A percentile compares a stretch with the other conserved stretches of the same genome.
Conservation (phyloP, 1,140 invertebrate genomes). For the Cylas formicarius region DNA sequence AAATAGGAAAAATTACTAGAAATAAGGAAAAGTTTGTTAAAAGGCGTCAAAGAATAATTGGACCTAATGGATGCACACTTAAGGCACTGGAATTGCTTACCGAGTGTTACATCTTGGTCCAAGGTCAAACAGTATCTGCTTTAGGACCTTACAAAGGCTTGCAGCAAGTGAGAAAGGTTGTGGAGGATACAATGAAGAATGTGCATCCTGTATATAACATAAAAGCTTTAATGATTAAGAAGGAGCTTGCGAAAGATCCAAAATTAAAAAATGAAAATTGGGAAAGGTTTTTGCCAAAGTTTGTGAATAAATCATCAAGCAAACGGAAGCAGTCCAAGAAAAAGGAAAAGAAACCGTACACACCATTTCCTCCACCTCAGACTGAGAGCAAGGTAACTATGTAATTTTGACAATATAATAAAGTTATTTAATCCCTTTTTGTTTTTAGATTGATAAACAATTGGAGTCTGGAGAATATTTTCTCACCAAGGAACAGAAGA, state of each 20-base stretch:
- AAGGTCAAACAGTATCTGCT: constrained; percentile 96
- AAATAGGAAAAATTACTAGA: constrained; percentile 83
- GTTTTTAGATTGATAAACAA: constrained; percentile 71
- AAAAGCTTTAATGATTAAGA: constrained; percentile 96
- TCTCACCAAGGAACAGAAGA: constrained; percentile 76
- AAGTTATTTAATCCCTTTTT: constrained; percentile 6
- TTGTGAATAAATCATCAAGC: constrained; percentile 84
- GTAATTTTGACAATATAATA: not conserved
- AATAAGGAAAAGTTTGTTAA: constrained; percentile 97
- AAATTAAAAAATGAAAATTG: constrained; percentile 91
- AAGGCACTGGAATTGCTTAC: constrained; percentile 98
- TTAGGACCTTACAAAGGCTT: constrained; percentile 93
- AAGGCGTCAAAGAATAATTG: constrained; percentile 88
- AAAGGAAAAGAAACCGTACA: constrained; percentile 86
- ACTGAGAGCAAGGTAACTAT: constrained; percentile 68
- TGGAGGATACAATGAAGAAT: constrained; percentile 97
- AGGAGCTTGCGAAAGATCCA: constrained; percentile 88
- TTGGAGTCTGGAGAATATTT: constrained; percentile 96
- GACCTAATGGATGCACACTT: constrained; percentile 92
- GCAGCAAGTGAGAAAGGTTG: constrained; percentile 85
- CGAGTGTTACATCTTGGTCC: constrained; percentile 94
- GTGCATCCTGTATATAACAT: constrained; percentile 99
- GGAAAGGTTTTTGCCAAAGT: constrained; percentile 95
- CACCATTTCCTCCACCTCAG: constrained; percentile 94
- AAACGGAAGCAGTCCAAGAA: constrained; percentile 82